Evolutionary conservation across 2,113 vertebrate genomes (phyloP).

Genomic region (Caloenas nicobarica): DNA sequence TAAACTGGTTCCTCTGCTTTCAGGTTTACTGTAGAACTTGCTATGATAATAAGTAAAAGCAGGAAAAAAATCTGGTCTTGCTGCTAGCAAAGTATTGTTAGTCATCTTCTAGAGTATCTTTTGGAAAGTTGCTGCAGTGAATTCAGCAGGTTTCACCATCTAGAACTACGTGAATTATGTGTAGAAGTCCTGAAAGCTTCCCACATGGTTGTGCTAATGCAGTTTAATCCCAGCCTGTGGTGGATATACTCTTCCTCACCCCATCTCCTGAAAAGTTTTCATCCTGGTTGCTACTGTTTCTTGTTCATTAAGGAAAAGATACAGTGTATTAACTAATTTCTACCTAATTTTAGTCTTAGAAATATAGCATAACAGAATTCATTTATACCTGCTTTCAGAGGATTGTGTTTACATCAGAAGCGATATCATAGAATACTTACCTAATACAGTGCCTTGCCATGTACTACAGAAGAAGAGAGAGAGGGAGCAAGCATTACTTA

Average conservation of each 20-base stretch:
- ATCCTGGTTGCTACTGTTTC: neutral
- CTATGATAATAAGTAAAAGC: conserved; percentile 2
- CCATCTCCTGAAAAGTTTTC: neutral
- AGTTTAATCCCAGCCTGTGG: neutral
- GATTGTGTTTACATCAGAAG: neutral
- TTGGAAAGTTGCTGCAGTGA: neutral
- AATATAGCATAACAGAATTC: neutral
- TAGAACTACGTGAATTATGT: neutral
- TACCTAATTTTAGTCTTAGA: neutral
- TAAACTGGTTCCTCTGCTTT: neutral
- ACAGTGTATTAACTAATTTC: neutral
- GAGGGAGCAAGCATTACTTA: neutral
- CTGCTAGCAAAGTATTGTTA: neutral
- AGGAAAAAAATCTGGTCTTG: neutral
- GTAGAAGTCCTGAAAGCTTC: neutral
- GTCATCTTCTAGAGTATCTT: neutral
- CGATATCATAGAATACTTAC: neutral
- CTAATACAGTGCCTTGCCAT: neutral
- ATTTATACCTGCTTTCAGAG: neutral
- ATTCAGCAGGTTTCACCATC: neutral
- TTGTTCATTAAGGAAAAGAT: neutral
- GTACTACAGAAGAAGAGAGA: neutral
- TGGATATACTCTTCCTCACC: neutral
- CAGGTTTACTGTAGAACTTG: neutral
- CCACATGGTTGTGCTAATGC: neutral